A percentile compares a stretch with the other conserved stretches of the same genome.
Conservation (phyloP, 2,797 vertebrate genomes). For the Streptopelia turtur region DNA sequence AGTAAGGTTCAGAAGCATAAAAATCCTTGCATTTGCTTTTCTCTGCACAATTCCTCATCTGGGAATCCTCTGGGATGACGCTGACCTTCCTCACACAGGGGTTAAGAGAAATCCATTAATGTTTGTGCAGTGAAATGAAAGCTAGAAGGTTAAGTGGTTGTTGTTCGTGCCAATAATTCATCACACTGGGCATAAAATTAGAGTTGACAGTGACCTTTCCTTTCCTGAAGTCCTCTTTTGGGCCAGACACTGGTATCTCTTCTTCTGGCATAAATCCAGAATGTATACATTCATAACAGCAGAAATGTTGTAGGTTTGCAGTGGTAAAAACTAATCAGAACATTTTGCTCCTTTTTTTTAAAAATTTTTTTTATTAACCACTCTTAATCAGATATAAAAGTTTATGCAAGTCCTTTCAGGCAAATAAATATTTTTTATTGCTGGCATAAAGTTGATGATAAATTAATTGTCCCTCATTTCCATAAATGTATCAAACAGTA, state of each 20-base stretch:
- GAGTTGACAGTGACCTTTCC: slow-evolving; percentile 35
- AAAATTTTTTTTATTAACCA: not conserved
- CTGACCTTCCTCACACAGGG: slow-evolving; percentile 2
- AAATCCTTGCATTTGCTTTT: slow-evolving; percentile 6
- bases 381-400: slow-evolving; percentile 1
- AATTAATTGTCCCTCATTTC: slow-evolving; percentile 39
- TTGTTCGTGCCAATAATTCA: slow-evolving; percentile 24
- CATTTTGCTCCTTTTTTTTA: not conserved
- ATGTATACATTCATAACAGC: not conserved
- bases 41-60: not conserved
- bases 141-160: slow-evolving; percentile 46
- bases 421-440: slow-evolving; percentile 49
- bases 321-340: not conserved
- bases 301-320: not conserved
- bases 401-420: slow-evolving; percentile 3
- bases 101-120: slow-evolving; percentile 55
- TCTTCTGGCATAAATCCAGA: not conserved
- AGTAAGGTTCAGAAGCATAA: not conserved
- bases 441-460: slow-evolving; percentile 15
- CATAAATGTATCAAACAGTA: not conserved
- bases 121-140: slow-evolving; percentile 42
- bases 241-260: not conserved
- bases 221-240: slow-evolving; percentile 4
- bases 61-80: not conserved
- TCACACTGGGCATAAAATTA: slow-evolving; percentile 5